Percentiles rank a stretch among this genome's conserved stretches.
phyloP scores from a whole-genome alignment of 64 coral and sea anemone genomes.

The Stichodactyla mertensii region DNA sequence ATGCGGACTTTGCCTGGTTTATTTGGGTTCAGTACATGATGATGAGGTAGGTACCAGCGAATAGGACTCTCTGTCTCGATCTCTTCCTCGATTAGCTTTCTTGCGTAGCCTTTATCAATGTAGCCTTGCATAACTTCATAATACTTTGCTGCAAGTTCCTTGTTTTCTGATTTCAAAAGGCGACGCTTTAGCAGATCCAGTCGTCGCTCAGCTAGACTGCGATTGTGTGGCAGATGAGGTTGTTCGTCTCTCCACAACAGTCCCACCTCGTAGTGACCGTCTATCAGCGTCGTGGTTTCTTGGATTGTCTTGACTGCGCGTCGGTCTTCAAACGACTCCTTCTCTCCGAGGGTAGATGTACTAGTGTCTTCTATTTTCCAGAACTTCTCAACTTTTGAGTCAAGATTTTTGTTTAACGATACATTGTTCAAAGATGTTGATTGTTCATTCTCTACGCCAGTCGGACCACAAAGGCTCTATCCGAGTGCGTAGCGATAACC shows the following conservation, averaged over 20 bases:
- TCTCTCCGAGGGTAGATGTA: neutral
- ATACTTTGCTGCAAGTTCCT: constrained; percentile 40
- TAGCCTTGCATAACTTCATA: constrained; percentile 45
- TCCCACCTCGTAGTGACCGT: constrained; percentile 52
- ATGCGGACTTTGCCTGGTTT: too few species aligned
- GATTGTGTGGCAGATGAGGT: constrained; percentile 32
- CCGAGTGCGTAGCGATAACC: constrained; percentile 34
- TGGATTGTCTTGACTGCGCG: constrained; percentile 38
- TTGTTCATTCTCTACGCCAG: neutral
- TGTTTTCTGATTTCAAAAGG: constrained; percentile 17
- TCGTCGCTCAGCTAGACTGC: constrained; percentile 13
- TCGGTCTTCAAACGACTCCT: constrained; percentile 26
- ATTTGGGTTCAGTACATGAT: too few species aligned
- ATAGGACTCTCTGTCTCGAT: too few species aligned
- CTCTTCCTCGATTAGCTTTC: too few species aligned
- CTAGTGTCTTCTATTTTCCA: constrained; percentile 36
- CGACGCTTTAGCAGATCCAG: constrained; percentile 22
- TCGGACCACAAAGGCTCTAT: constrained; percentile 12
- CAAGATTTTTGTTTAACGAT: constrained; percentile 24
- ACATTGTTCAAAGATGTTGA: constrained; percentile 26
- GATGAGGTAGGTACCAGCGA: too few species aligned
- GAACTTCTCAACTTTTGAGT: constrained; percentile 5
- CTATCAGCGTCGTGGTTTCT: constrained; percentile 24
- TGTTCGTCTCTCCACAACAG: constrained; percentile 35
- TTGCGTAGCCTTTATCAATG: too few species aligned